Base-by-base conservation (phyloP, 1,140 invertebrate species). In the Macrobrachium rosenbergii region DNA sequence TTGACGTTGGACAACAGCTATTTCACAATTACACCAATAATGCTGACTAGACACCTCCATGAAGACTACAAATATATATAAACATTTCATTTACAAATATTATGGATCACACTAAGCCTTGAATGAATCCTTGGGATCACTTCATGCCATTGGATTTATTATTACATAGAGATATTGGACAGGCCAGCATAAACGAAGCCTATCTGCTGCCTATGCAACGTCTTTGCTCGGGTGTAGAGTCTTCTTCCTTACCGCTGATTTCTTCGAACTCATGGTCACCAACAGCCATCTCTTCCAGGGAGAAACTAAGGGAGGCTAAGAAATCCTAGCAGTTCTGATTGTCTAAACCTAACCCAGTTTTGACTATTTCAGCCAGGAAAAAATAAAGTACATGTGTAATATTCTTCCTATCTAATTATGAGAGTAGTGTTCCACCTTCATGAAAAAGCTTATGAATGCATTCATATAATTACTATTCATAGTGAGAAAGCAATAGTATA, bases 401-500 rank as follows among this genome's bases (percentile, higher is more conserved):
- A 75, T 21, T 83, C 75, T 83, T 83, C 82, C 82, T 83, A 83
- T 69, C 82, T 83, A 83, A 83, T 75, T 83, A 69, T 83, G 82
- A 83, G 82, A 76, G 52, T 62, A 83, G 82, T 58, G 62, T 83
- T 75, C 76, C 82, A 83, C 72, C 75, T 72, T 76, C 37, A 76
- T 76, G 62, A 83, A 82, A 83, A 83, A 83, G 82, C 82, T 83
- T 83, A 83, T 76, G 82, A 83, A 83, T 83, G 82, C 82, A 83
- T 83, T 83, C 82, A 83, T 83, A 83, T 63, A 52, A 52, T 83
- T 76, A 83, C 69, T 83, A 83, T 83, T 76, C 82, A 83, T 83
- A 87, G 78, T 87, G 85, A 87, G 78, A 80, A 87, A 87, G 85
- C 85, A 87, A 87, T 82, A 87, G 85, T 87, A 87, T 87, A 87